phyloP scores from a whole-genome alignment of 2,113 vertebrate genomes.

The Lontra canadensis region DNA sequence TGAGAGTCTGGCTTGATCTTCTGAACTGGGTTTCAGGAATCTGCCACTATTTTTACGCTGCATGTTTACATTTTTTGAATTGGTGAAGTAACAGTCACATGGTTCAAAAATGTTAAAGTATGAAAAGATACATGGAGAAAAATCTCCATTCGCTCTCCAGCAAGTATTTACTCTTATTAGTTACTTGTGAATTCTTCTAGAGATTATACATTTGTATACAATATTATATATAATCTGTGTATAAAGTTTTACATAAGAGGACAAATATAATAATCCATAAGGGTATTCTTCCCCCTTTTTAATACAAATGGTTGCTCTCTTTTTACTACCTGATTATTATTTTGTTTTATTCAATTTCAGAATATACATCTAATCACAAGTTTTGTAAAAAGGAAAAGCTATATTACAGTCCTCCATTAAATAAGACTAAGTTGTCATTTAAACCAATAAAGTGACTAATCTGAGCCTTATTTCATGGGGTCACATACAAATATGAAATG shows the following conservation, averaged over 20 bases:
- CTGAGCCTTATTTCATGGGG: slow-evolving; percentile 5
- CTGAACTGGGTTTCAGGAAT: background rate
- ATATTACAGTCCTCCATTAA: background rate
- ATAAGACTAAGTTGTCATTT: background rate
- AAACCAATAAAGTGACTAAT: background rate
- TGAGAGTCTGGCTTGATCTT: background rate
- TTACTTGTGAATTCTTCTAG: background rate
- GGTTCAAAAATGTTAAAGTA: background rate
- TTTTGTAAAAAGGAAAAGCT: background rate
- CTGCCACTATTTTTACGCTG: background rate
- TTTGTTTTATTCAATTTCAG: background rate
- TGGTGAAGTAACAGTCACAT: background rate
- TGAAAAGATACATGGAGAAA: background rate
- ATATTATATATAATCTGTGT: background rate
- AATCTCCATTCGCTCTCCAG: background rate
- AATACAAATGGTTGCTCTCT: background rate
- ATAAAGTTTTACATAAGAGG: background rate
- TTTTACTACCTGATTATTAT: slow-evolving; percentile 4
- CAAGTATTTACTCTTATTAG: background rate
- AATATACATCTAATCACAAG: background rate
- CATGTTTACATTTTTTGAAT: slow-evolving; percentile 7
- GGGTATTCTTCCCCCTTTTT: background rate
- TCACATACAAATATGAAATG: background rate
- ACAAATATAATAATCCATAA: background rate
- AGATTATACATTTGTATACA: background rate